Conservation (phyloP, 2,888 invertebrate species). For the Chrysopilus asiliformis region DNA sequence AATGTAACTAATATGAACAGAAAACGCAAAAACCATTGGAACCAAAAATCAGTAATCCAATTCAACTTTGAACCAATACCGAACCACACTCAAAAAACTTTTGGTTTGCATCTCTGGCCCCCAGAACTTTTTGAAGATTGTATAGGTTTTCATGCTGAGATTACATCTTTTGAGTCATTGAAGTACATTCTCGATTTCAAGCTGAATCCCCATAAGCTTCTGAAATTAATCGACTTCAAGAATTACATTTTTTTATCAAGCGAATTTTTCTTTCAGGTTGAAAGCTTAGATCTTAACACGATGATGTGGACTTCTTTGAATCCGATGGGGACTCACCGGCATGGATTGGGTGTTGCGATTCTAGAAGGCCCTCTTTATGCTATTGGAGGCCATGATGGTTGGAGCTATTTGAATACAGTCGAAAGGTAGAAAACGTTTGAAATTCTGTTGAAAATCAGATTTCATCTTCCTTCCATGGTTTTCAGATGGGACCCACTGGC, state of each 20-base stretch:
- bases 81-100: too few relatives aligned
- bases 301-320: constrained; percentile 68
- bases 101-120: too few relatives aligned
- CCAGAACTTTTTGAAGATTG: too few relatives aligned
- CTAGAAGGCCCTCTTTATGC: constrained; percentile 75
- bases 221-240: not conserved
- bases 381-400: constrained; percentile 88
- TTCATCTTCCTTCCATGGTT: not conserved
- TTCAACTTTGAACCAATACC: too few relatives aligned
- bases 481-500: constrained; percentile 76
- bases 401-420: constrained; percentile 81
- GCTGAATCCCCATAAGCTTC: not conserved
- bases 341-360: constrained; percentile 66
- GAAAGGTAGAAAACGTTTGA: constrained; percentile 42
- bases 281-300: constrained; percentile 73
- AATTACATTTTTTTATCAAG: too few relatives aligned
- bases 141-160: too few relatives aligned
- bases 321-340: constrained; percentile 82
- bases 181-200: too few relatives aligned
- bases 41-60: too few relatives aligned
- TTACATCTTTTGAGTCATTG: too few relatives aligned
- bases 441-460: not conserved
- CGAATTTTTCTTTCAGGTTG: constrained; percentile 47
- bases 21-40: too few relatives aligned
- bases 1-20: too few relatives aligned